Evolutionary conservation across 2,888 invertebrate genomes (phyloP), one percentile per base, ranked within the genome.

Genomic region (Drosophila neonasuta): DNA sequence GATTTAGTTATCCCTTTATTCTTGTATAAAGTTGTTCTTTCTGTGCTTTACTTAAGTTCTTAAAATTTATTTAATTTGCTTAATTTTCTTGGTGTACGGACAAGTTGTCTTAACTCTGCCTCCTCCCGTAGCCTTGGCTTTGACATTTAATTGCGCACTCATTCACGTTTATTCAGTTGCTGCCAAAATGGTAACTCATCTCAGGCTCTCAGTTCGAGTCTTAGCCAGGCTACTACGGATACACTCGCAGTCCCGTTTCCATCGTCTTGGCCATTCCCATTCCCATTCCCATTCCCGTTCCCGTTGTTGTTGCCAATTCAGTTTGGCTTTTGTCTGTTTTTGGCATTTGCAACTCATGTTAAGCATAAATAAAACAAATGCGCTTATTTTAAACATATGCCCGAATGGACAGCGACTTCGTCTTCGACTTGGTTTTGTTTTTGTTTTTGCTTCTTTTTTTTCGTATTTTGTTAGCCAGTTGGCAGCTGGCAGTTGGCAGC

Each of bases 291-390:
- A 24, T 20, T 45, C 24, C 58, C 36, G 6, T 30, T 42, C 60
- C 48, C 59, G 29, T 24, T 29, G 34, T 13, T 54, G 42, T 36
- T 52, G 44, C 44, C 44, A 44, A 44, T 30, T 48, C 46, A 34
- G 34, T 15, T 32, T 41, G 39, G 39, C 39, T 41, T 39, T 44
- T 44, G 44, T 17, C 82, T 84, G 59, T 57, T 79, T 85, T 80
- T 80, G 87, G 86, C 83, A 87, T 87, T 88, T 87, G 83, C 87
- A 85, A 83, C 81, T 81, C 88, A 87, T 88, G 87, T 87, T 80
- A 69, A 85, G 82, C 87, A 85, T 80, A 80, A 84, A 82, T 80
- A 86, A 79, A 88, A 80, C 84, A 86, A 84, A 84, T 86, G 79
- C 81, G 76, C 68, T 73, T 77, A 71, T 77, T 86, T 81, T 77